Evolutionary conservation across 2,888 invertebrate genomes (phyloP).

Genomic region (Lepas anatifera): DNA sequence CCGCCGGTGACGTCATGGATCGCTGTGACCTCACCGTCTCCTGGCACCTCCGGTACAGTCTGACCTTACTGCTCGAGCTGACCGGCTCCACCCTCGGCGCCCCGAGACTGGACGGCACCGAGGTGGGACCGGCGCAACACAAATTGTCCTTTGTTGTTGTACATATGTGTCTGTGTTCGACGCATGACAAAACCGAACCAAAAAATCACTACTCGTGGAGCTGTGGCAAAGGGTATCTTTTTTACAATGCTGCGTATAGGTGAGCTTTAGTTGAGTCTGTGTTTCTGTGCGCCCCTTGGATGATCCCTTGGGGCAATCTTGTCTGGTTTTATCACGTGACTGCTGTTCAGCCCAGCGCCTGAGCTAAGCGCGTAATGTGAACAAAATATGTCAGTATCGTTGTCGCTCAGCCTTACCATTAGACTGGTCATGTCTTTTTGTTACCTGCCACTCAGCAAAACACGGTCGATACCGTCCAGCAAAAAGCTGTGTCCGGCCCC

Average conservation of each 20-base stretch:
- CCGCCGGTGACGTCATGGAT: not conserved
- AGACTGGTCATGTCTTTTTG: no score
- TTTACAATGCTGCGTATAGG: not conserved
- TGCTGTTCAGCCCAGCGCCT: not conserved
- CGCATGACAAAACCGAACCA: constrained; percentile 1
- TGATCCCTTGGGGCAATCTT: not conserved
- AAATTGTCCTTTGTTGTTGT: constrained; percentile 2
- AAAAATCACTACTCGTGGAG: constrained; percentile 1
- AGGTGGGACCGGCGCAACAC: not conserved
- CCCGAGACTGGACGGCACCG: not conserved
- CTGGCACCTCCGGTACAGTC: not conserved
- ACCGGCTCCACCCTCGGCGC: not conserved
- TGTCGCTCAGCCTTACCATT: no score
- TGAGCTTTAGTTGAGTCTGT: not conserved
- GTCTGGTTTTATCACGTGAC: not conserved
- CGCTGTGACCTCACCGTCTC: no score
- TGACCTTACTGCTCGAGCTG: no score
- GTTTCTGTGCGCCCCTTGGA: not conserved
- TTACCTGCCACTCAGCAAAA: no score
- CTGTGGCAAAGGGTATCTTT: constrained; percentile 5
- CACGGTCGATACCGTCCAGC: no score
- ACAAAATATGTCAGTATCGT: no score
- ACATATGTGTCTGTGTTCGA: constrained; percentile 4
- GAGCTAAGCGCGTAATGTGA: not conserved
- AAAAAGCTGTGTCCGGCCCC: no score